These are phyloP conservation scores for Drosophila aff. DNA, from an alignment of 1,140 invertebrate genomes.

Conservation along the genomic window DNA sequence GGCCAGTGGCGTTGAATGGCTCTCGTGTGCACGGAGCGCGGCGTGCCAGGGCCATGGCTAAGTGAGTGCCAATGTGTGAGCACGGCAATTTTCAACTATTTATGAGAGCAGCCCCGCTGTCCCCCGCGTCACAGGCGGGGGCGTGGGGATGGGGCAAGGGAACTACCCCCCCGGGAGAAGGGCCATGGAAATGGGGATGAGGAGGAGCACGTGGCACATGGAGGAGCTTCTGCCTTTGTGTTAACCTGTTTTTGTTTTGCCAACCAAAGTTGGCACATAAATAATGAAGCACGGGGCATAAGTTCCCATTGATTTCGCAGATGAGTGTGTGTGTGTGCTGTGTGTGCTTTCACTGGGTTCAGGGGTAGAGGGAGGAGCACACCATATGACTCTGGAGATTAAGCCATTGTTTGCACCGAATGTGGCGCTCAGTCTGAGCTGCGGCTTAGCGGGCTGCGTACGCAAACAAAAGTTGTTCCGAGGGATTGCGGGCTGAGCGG, in stretches of 20 bases:
- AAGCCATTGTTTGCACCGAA: constrained; percentile 77
- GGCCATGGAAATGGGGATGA: constrained; percentile 5
- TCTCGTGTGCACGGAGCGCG: constrained; percentile 32
- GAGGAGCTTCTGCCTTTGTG: constrained; percentile 47
- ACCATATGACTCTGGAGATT: constrained; percentile 82
- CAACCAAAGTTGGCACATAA: constrained; percentile 71
- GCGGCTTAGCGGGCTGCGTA: constrained; percentile 72
- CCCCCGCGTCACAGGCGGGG: neutral
- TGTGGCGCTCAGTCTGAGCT: constrained; percentile 64
- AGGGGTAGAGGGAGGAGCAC: constrained; percentile 20
- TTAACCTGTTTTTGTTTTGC: constrained; percentile 53
- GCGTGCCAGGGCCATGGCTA: constrained; percentile 23
- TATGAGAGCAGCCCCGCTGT: constrained; percentile 47
- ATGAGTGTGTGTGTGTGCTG: constrained; percentile 26
- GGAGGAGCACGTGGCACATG: constrained; percentile 3
- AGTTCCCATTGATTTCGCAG: constrained; percentile 74
- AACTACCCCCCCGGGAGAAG: constrained; percentile 10
- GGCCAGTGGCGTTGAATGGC: constrained; percentile 20
- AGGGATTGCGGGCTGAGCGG: constrained; percentile 12
- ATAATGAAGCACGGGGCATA: constrained; percentile 71
- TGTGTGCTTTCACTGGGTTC: constrained; percentile 1
- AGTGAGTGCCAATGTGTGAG: constrained; percentile 68
- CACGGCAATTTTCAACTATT: constrained; percentile 71
- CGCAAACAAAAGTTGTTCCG: constrained; percentile 51
- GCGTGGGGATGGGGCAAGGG: neutral